Conservation (phyloP, 1,140 invertebrate genomes). For the Nephila pilipes region DNA sequence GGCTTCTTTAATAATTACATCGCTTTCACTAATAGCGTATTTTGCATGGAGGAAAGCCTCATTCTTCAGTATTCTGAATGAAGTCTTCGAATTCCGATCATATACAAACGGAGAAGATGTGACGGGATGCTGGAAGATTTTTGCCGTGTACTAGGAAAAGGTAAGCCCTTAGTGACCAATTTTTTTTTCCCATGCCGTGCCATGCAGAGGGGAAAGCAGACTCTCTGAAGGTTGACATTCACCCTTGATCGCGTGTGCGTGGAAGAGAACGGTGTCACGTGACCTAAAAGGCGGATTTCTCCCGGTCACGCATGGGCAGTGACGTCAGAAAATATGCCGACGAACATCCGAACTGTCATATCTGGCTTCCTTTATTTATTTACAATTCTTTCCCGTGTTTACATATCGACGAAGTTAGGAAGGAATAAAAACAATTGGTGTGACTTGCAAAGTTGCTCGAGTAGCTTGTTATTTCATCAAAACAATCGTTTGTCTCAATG, state of each 20-base stretch:
- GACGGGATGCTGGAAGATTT: too few relatives aligned
- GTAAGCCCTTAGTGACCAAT: too few relatives aligned
- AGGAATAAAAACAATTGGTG: neutral
- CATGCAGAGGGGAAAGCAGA: neutral
- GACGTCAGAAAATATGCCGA: neutral
- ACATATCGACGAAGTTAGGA: too few relatives aligned
- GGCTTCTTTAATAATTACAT: too few relatives aligned
- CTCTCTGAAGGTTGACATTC: neutral
- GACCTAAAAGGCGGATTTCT: neutral
- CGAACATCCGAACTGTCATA: neutral
- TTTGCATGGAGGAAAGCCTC: too few relatives aligned
- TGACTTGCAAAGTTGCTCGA: neutral
- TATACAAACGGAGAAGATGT: too few relatives aligned
- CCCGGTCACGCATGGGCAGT: neutral
- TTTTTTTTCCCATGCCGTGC: too few relatives aligned
- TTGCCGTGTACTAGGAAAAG: too few relatives aligned
- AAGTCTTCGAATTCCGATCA: too few relatives aligned
- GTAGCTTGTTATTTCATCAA: neutral
- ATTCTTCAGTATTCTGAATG: too few relatives aligned
- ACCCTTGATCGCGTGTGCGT: neutral
- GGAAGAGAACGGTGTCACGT: neutral
- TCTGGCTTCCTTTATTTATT: neutral
- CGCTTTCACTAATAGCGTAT: too few relatives aligned
- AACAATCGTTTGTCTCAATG: too few relatives aligned
- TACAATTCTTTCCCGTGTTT: neutral